Evolutionary conservation across 2,888 invertebrate genomes (phyloP).

Genomic region (Platycheirus albimanus): DNA sequence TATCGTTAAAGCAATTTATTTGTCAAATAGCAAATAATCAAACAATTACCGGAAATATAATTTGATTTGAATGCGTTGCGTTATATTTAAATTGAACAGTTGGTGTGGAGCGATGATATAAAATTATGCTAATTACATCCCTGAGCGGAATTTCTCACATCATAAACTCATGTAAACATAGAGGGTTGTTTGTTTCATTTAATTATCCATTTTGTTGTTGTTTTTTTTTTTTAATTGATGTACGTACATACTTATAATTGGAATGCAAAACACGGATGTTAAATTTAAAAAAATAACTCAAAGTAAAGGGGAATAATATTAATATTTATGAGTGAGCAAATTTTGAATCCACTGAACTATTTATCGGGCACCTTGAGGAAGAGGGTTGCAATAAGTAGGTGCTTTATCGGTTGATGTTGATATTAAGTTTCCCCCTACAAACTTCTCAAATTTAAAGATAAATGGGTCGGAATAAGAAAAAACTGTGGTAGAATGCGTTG

Average conservation of each 20-base stretch:
- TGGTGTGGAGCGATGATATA: conserved; percentile 27
- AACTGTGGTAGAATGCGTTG: too few relatives aligned
- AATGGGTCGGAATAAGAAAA: too few relatives aligned
- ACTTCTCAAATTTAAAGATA: too few relatives aligned
- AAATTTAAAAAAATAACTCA: not conserved
- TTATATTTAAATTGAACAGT: conserved; percentile 28
- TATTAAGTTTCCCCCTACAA: too few relatives aligned
- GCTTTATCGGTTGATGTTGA: too few relatives aligned
- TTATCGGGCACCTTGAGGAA: too few relatives aligned
- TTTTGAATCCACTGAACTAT: too few relatives aligned
- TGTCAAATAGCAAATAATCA: conserved; percentile 30
- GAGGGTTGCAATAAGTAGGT: too few relatives aligned
- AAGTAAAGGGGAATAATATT: too few relatives aligned
- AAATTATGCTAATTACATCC: conserved; percentile 48
- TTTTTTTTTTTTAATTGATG: not conserved
- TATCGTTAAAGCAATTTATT: conserved; percentile 30
- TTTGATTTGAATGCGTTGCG: conserved; percentile 44
- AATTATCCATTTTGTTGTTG: not conserved
- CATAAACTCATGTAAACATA: conserved; percentile 5
- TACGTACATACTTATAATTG: not conserved
- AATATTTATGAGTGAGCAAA: too few relatives aligned
- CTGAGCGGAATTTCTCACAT: conserved; percentile 7
- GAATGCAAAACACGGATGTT: not conserved
- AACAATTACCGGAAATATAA: conserved; percentile 41
- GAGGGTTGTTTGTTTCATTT: conserved; percentile 13